These are phyloP conservation scores for Galeopterus variegatus DNA, from an alignment of 2,113 vertebrate species.

Conservation along the genomic window DNA sequence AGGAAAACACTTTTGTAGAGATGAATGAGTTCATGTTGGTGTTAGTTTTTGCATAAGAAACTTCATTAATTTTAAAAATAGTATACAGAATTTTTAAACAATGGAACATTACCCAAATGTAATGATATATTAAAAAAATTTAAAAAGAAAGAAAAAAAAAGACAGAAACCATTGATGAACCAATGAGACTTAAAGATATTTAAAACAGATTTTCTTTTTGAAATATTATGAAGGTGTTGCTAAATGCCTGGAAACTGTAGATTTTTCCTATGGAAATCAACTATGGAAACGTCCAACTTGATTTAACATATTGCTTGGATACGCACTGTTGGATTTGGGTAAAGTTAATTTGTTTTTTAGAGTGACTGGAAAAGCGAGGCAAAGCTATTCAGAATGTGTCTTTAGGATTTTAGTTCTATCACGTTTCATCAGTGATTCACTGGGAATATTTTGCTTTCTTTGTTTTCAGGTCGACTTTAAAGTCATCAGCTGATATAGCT, in stretches of 20 bases:
- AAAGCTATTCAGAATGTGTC: not conserved
- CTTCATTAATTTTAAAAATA: not conserved
- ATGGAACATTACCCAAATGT: too few species aligned
- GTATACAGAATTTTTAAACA: not conserved
- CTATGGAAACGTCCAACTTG: not conserved
- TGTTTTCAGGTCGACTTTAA: not conserved
- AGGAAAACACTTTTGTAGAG: not conserved
- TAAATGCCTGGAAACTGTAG: slow-evolving; percentile 8
- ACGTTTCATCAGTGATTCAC: not conserved
- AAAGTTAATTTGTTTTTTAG: not conserved
- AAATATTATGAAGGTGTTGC: slow-evolving; percentile 52
- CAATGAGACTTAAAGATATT: not conserved
- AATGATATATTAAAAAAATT: too few species aligned
- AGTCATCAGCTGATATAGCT: not conserved
- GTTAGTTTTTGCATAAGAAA: slow-evolving; percentile 30
- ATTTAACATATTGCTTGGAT: not conserved
- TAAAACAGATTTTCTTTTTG: slow-evolving; percentile 53
- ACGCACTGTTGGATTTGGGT: not conserved
- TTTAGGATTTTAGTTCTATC: not conserved
- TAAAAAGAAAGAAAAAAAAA: too few species aligned
- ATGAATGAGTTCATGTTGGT: not conserved
- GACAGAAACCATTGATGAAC: not conserved
- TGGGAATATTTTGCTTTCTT: not conserved
- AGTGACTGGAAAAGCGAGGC: not conserved
- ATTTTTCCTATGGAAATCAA: too few species aligned